Evolutionary conservation across 2,888 invertebrate genomes (phyloP), one percentile per base, ranked within the genome.

Genomic region (Sphecodes monilicornis): DNA sequence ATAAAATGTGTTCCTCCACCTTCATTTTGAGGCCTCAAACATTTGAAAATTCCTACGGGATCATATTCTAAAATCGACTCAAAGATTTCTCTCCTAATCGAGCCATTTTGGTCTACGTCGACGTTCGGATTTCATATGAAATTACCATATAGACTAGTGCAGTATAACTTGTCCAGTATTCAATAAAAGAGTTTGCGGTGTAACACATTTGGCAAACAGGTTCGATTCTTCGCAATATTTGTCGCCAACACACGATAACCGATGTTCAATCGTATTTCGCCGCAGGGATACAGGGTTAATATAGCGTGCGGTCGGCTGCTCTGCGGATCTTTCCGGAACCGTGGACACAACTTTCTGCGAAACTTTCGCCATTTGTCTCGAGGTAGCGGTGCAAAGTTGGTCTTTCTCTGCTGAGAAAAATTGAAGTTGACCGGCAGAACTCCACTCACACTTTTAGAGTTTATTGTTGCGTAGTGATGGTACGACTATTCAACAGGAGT

Each of bases 361-460:
- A 64, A 64, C 64, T 64, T 64, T 64, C 32, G 22, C 32, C 64
- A 29, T 64, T 64, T 64, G 64, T 64, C 64, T 64, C 32, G 64
- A 10, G 32, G 18, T 50, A 22, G 64, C 22, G 22, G 64, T 64
- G 1, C 32, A 18, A 64, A 64, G 64, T 64, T 64, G 64, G 64
- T 64, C 64, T 32, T 32, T 64, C 64, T 10, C 64, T 0, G 64
- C 22, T 3, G 64, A 64, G 64, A 32, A 64, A 32, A 64, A 64
- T 64, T 32, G 22, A 32, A 32, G 64, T 32, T 64, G 64, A 64
- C 64, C 64, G 22, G 16, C 64, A 5, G 32, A 18, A 29, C 18
- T 32, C 32, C 6, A 3, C 18, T 22, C 29, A 18, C 64, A 18
- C 18, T 32, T 32, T 22, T 10, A 29, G 3, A 64, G 64, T 32